phyloP scores from a whole-genome alignment of 2,113 vertebrate species.

The Thermophis baileyi region DNA sequence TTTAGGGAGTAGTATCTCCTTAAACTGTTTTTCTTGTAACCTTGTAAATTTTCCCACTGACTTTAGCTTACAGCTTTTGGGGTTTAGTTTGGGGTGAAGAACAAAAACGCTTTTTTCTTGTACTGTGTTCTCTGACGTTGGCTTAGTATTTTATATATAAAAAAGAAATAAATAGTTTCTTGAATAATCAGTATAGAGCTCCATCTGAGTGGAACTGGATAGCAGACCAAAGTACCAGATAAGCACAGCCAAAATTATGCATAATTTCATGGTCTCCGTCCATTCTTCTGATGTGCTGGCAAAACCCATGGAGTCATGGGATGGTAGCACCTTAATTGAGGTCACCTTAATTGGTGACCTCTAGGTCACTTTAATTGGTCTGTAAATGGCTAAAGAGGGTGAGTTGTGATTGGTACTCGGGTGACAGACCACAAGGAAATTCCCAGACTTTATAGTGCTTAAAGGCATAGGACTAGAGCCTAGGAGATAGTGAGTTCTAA shows the following conservation, averaged over 20 bases:
- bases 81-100: not conserved
- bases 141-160: not conserved
- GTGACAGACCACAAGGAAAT: not conserved
- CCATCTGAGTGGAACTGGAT: not conserved
- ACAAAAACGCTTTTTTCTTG: not conserved
- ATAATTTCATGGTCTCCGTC: not conserved
- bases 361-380: not conserved
- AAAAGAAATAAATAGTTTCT: not conserved
- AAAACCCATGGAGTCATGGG: not conserved
- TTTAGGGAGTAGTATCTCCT: not conserved
- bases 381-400: not conserved
- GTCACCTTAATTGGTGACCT: not conserved
- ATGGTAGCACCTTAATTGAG: not conserved
- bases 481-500: not conserved
- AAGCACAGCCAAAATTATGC: not conserved
- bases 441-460: not conserved
- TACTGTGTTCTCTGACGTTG: not conserved
- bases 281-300: not conserved
- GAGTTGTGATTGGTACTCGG: not conserved
- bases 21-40: not conserved
- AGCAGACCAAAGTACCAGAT: not conserved
- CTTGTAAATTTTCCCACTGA: not conserved
- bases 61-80: not conserved
- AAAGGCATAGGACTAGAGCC: not conserved
- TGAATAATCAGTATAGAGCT: not conserved